Evolutionary conservation across 2,888 invertebrate species (phyloP), one percentile per base, ranked within the genome.

Genomic region (Cheilosia grossa): DNA sequence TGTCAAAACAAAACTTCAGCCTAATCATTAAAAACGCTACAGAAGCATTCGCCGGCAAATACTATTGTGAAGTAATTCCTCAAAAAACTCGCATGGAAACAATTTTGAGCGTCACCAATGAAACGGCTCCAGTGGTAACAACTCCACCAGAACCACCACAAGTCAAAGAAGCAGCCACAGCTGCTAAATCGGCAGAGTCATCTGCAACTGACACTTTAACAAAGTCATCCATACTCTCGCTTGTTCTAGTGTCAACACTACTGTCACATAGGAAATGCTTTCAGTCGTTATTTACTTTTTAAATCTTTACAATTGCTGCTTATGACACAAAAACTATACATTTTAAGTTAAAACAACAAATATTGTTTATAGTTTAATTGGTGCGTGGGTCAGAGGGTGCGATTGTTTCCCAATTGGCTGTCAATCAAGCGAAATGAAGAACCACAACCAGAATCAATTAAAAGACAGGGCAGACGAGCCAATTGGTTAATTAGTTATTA

Each of bases 51-150:
- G 58, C 67, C 7, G 81, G 86, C 42, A 86, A 67, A 19, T 86
- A 81, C 73, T 73, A 44, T 15, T 86, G 86, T 27, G 86, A 77
- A 69, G 61, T 86, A 2, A 63, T 64, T 17, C 86, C 86, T 0
- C 81, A 77, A 47, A 81, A 77, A 53, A 69, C 81, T 17, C 73
- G 81, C 30, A 69, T 86, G 86, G 72, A 64, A 49, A 86, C 86
- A 1, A 49, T 77, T 67, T 47, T 86, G 6, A 81, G 44, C 51
- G 64, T 86, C 2, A 58, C n/a, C 21, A 80, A 85, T 9, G 85
- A 80, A 51, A 59, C 70, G 1, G 4, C 9, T 13, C 70, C 74
- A 2, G 17, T 13, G 7, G 30, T 42, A 9, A 37, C 69, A 47
- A 64, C 40, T 6, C 13, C 72, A 40, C 49, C 86, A 21, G 73